A percentile compares a stretch with the other conserved stretches of the same genome.
Conservation (phyloP, 2,797 vertebrate genomes). For the Atherinosoma microstoma region DNA sequence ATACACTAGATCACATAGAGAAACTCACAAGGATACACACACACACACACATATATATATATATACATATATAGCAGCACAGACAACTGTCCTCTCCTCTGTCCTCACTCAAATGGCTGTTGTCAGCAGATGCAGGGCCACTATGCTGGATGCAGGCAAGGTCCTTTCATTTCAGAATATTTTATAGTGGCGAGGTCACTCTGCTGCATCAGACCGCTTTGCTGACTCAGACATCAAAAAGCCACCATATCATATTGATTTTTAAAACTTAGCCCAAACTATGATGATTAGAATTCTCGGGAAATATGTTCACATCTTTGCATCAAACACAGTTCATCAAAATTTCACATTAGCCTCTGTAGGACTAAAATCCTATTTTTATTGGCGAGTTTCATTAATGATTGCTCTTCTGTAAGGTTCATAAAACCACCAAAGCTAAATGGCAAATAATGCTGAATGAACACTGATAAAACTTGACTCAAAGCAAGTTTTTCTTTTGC, state of each 20-base stretch:
- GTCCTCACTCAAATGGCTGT: constrained; percentile 57
- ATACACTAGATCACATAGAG: constrained; percentile 52
- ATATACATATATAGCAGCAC: constrained; percentile 31
- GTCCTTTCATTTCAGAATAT: constrained; percentile 37
- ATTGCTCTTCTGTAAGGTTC: neutral
- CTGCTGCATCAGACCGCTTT: constrained; percentile 31
- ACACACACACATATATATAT: no score
- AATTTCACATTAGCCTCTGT: no score
- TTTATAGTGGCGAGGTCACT: constrained; percentile 45
- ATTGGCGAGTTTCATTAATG: neutral
- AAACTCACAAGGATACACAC: constrained; percentile 8
- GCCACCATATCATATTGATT: constrained; percentile 18
- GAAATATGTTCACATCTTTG: no score
- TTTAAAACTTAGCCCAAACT: constrained; percentile 11
- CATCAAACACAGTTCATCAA: no score
- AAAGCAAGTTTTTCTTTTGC: no score
- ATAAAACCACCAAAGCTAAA: no score
- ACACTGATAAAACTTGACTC: no score
- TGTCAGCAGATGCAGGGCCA: constrained; percentile 63
- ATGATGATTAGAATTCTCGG: no score
- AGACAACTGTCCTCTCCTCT: constrained; percentile 41
- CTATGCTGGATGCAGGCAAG: constrained; percentile 53
- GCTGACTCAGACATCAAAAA: constrained; percentile 32
- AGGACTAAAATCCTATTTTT: no score
- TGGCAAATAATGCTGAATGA: no score